Percentiles rank a stretch among this genome's conserved stretches.
Conservation (phyloP, 2,888 invertebrate genomes). For the Cistogaster globosa region DNA sequence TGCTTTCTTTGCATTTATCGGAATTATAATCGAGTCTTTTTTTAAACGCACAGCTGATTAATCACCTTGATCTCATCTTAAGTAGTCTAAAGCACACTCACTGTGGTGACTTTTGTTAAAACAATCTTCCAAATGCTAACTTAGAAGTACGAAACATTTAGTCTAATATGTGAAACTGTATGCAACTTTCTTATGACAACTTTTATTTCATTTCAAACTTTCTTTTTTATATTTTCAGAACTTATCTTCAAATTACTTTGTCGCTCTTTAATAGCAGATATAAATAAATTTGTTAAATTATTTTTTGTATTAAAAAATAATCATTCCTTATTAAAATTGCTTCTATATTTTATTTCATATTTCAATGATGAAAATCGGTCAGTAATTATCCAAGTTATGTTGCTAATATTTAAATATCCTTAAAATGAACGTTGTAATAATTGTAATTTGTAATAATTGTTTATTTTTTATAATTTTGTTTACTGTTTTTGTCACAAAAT, state of each 20-base stretch:
- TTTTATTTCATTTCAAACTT: too few species aligned
- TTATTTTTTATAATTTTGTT: not conserved
- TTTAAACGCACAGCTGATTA: too few species aligned
- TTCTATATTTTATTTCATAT: slow-evolving; percentile 4
- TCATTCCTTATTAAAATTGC: slow-evolving; percentile 57
- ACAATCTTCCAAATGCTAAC: too few species aligned
- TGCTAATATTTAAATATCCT: not conserved
- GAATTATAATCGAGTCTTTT: too few species aligned
- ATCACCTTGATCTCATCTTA: too few species aligned
- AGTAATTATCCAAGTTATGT: not conserved
- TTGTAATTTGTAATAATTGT: not conserved
- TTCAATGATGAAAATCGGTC: not conserved
- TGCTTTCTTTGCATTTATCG: too few species aligned
- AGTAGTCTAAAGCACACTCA: too few species aligned
- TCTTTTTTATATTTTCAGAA: slow-evolving; percentile 84
- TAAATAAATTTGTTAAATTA: slow-evolving; percentile 83
- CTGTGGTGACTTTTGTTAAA: too few species aligned
- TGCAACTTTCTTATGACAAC: not conserved
- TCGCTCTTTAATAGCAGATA: slow-evolving; percentile 91
- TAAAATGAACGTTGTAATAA: not conserved
- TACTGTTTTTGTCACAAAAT: slow-evolving; percentile 44
- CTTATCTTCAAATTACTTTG: slow-evolving; percentile 92
- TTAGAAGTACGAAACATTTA: too few species aligned
- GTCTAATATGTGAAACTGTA: too few species aligned
- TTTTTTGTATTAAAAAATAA: slow-evolving; percentile 24